Evolutionary conservation across 2,888 invertebrate genomes (phyloP), one percentile per base, ranked within the genome.

Genomic region (Drosophila niveifrons): DNA sequence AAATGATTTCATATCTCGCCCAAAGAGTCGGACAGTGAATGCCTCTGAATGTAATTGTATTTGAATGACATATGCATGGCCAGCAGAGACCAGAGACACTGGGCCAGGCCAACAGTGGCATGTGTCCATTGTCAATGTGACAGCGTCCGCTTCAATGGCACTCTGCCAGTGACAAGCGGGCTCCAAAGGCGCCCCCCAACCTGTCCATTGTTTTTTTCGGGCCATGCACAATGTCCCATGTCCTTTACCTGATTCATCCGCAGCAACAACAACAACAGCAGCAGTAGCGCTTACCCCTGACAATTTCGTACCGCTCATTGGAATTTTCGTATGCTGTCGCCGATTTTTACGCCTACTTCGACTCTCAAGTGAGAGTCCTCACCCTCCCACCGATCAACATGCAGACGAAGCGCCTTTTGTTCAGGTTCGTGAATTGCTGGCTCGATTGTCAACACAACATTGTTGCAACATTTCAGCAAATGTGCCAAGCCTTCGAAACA

Each of bases 1-100:
- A 58, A 61, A 72, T 68, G 68, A 75, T 68, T 74, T 64, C 68
- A 78, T 64, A 72, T 57, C 52, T 72, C 52, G 29, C 11, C 48
- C 44, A 29, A 56, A 47, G 48, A 66, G 51, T 43, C 46, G 63
- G 56, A 18, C 47, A 61, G 53, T 68, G 75, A 74, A 78, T 75
- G 68, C 43, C 59, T 67, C 86, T 69, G 81, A 78, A 64, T 58
- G 86, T 88, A 88, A 88, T 88, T 82, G 86, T 88, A 75, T 83
- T 80, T 80, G 88, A 83, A 88, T 88, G 83, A 67, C 83, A 86
- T 85, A 82, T 88, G 88, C 72, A 72, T 69, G 75, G 47, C 62
- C 68, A 43, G 48, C 66, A 63, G 55, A 23, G 36, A n/a, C 23
- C 23, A 23, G 23, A 23, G 36, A n/a, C 66, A 43, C 61, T 36